Evolutionary conservation across 2,888 invertebrate species (phyloP).

Genomic region (Zaprionus obscuricornis): DNA sequence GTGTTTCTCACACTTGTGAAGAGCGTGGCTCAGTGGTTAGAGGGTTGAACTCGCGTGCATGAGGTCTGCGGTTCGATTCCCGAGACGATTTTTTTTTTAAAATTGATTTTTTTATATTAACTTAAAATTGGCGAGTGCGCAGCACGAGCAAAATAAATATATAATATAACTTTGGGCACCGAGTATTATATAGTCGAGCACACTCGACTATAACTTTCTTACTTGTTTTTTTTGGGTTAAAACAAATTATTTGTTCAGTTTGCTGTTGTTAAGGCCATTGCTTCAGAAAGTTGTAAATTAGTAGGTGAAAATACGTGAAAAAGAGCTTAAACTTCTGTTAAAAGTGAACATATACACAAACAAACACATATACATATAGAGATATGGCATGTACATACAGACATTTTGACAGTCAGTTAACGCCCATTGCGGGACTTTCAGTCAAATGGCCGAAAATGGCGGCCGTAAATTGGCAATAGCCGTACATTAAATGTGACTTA

Average conservation of each 20-base stretch:
- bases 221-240: conserved; percentile 57
- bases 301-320: conserved; percentile 72
- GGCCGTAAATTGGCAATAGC: conserved; percentile 68
- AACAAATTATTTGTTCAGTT: conserved; percentile 52
- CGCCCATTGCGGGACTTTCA: conserved; percentile 72
- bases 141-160: too few relatives aligned
- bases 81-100: too few relatives aligned
- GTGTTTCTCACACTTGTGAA: too few relatives aligned
- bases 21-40: too few relatives aligned
- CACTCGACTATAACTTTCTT: background rate
- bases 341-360: conserved; percentile 16
- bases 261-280: conserved; percentile 52
- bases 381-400: conserved; percentile 1
- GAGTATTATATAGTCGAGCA: background rate
- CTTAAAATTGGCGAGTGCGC: too few relatives aligned
- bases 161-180: too few relatives aligned
- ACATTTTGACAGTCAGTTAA: conserved; percentile 57
- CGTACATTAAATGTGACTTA: conserved; percentile 61
- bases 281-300: conserved; percentile 72
- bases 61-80: too few relatives aligned
- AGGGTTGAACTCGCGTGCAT: too few relatives aligned
- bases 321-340: conserved; percentile 35
- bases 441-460: conserved; percentile 73
- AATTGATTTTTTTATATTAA: too few relatives aligned
- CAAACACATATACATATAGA: background rate